Conservation (phyloP, 2,113 vertebrate genomes). For the Chlamydotis undulata region DNA sequence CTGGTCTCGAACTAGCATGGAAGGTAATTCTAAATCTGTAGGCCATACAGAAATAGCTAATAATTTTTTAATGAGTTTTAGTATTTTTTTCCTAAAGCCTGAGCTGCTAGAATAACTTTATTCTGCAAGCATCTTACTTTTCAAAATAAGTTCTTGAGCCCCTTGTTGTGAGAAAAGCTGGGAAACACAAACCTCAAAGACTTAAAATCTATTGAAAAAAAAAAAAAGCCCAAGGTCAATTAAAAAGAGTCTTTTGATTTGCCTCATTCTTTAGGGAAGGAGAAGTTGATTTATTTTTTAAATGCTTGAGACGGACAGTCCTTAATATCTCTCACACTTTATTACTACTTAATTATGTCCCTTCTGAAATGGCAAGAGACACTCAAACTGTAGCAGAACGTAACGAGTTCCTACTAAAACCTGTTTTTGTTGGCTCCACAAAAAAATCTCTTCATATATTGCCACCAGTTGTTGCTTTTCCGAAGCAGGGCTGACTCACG, state of each 20-base stretch:
- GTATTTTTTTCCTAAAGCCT: background rate
- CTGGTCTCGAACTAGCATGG: background rate
- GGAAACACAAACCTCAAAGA: background rate
- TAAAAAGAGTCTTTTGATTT: background rate
- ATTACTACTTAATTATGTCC: background rate
- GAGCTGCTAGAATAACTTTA: background rate
- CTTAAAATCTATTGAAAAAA: background rate
- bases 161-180: background rate
- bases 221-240: background rate
- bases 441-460: background rate
- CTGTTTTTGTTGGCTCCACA: background rate
- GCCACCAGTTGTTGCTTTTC: background rate
- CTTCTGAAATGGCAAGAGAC: background rate
- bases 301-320: background rate
- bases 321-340: background rate
- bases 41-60: background rate
- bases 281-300: background rate
- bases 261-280: background rate
- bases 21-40: background rate
- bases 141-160: background rate
- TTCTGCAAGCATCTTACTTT: background rate
- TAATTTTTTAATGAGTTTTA: background rate
- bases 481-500: background rate
- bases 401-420: background rate
- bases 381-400: background rate